phyloP scores from a whole-genome alignment of 2,888 invertebrate genomes.

The Calliopum simillimum region DNA sequence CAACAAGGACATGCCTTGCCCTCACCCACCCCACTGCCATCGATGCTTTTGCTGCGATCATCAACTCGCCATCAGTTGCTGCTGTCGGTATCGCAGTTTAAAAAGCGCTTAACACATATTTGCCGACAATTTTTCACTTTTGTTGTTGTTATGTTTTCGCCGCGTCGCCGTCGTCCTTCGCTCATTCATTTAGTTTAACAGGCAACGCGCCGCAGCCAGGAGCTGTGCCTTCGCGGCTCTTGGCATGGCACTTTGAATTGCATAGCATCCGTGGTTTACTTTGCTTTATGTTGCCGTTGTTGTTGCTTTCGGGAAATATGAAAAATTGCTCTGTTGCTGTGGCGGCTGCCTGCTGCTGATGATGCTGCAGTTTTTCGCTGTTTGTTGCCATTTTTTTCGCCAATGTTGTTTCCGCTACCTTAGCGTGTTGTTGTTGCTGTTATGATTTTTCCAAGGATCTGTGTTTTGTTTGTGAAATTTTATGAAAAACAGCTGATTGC shows the following conservation, averaged over 20 bases:
- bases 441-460: constrained; percentile 23
- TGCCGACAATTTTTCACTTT: constrained; percentile 62
- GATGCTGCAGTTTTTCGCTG: constrained; percentile 42
- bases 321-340: constrained; percentile 53
- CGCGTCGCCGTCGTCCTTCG: constrained; percentile 9
- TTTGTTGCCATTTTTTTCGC: neutral
- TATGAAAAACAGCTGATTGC: constrained; percentile 46
- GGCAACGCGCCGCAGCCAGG: neutral
- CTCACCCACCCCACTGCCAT: constrained; percentile 26
- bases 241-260: neutral
- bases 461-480: constrained; percentile 31
- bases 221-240: neutral
- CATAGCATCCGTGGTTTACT: neutral
- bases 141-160: neutral
- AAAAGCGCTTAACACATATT: constrained; percentile 67
- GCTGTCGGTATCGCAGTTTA: constrained; percentile 59
- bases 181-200: constrained; percentile 14
- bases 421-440: too few relatives aligned
- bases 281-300: constrained; percentile 18
- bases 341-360: constrained; percentile 31
- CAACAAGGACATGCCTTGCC: constrained; percentile 14
- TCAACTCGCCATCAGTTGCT: constrained; percentile 47
- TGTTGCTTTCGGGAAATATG: constrained; percentile 53
- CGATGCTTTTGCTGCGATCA: constrained; percentile 43
- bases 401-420: neutral